Base-by-base conservation (phyloP, 2,888 invertebrate genomes). In the Steromphala cineraria region DNA sequence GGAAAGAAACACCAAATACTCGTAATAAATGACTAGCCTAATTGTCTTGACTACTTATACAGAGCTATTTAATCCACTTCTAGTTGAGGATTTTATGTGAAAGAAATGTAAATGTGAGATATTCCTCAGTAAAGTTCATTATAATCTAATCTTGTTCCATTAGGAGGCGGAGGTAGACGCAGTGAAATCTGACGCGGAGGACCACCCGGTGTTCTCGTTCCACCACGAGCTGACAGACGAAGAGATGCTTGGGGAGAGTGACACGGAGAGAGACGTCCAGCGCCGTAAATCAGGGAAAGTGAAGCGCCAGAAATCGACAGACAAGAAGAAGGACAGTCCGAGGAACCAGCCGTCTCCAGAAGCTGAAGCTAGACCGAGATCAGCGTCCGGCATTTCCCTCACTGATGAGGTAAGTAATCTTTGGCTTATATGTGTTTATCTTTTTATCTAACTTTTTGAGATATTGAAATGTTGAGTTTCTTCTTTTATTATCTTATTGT, bases 341-440 rank as follows among this genome's bases (percentile, higher is more conserved):
- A 56, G 19, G 46, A 67, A 75, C 36, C 67, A 78, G 28, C 75
- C 24, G 7, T 78, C 83, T 15, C 31, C 75, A 17, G 83, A 74
- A 95, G 97, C 80, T 52, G 78, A 75, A 15, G 62, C 15, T 1
- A 81, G 91, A 77, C 91, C 91, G 55, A 95, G 97, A 88, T 97
- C 97, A 75, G 96, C 96, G 91, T 97, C 97, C 67, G 97, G 97
- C 4, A 96, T 97, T 92, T 96, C 96, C 88, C 95, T 98, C 81
- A 96, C 97, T 10, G 98, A 98, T 94, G 95, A 97, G 94, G 95
- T 95, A 90, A 87, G 89, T 46, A 36, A 13, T 10, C 15, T 10
- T 13, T 17, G 36, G 46, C 1, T 46, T 1, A 1, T 10, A 31
- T 28, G 10, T 53, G 53, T 19, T 19, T 40, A 15, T 55, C 17